A percentile compares a stretch with the other conserved stretches of the same genome.
Conservation (phyloP, 2,888 invertebrate species). For the Calephelis perditalis region DNA sequence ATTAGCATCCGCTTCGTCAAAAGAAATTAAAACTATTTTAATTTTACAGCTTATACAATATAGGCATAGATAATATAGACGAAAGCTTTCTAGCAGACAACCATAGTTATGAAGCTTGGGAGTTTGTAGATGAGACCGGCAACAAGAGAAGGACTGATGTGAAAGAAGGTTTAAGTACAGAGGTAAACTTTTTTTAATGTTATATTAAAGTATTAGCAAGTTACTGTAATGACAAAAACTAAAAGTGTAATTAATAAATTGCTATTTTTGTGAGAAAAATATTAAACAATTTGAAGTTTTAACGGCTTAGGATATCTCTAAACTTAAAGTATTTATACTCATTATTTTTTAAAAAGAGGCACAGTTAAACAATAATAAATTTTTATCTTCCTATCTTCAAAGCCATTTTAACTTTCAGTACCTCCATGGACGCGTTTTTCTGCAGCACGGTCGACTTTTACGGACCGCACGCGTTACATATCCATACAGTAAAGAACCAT, state of each 20-base stretch:
- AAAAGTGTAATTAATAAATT: too few species aligned
- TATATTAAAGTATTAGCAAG: too few species aligned
- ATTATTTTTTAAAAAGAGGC: too few species aligned
- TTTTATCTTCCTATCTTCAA: too few species aligned
- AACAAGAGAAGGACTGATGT: constrained; percentile 47
- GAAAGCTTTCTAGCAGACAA: constrained; percentile 57
- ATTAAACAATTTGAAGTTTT: too few species aligned
- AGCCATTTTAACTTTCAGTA: constrained; percentile 74
- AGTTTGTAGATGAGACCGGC: constrained; percentile 51
- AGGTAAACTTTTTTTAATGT: constrained; percentile 39
- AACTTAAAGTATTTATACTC: too few species aligned
- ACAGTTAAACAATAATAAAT: too few species aligned
- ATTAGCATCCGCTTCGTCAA: too few species aligned
- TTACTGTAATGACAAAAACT: too few species aligned
- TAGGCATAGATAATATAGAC: constrained; percentile 47
- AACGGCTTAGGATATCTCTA: too few species aligned
- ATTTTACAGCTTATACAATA: constrained; percentile 51
- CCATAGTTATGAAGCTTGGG: constrained; percentile 60
- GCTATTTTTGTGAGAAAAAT: too few species aligned
- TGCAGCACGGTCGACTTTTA: constrained; percentile 83
- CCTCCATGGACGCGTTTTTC: constrained; percentile 85
- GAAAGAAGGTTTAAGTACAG: constrained; percentile 53
- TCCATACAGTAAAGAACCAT: constrained; percentile 67
- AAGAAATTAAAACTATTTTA: constrained; percentile 1
- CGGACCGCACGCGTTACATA: constrained; percentile 81